Evolutionary conservation across 2,113 vertebrate species (phyloP).

Genomic region (Microcebus griseorufus): DNA sequence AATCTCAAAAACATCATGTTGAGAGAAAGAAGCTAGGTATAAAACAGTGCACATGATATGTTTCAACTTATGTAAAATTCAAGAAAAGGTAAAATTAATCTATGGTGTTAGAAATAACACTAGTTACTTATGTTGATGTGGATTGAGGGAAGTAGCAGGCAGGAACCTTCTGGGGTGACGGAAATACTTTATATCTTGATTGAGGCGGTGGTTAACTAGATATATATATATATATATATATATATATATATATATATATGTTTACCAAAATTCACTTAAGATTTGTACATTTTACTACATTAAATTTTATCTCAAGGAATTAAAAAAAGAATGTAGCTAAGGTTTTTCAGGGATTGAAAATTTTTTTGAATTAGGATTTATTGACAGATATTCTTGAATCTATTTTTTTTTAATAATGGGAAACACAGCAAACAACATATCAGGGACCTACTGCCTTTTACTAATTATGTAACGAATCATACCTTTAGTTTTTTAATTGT

Average conservation of each 20-base stretch:
- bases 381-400: neutral
- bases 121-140: too few species aligned
- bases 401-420: neutral
- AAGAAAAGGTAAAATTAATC: too few species aligned
- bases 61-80: neutral
- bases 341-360: rapidly evolving
- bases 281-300: neutral
- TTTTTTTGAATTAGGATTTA: neutral
- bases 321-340: neutral
- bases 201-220: too few species aligned
- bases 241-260: too few species aligned
- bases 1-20: neutral
- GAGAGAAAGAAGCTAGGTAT: neutral
- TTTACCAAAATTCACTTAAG: neutral
- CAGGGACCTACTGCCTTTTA: neutral
- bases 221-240: too few species aligned
- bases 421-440: neutral
- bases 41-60: neutral
- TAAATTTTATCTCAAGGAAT: neutral
- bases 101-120: too few species aligned
- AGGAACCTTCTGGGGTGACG: too few species aligned
- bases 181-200: too few species aligned
- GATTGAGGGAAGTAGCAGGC: too few species aligned
- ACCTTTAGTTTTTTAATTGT: neutral
- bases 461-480: neutral